Base-by-base conservation (phyloP, 1,140 invertebrate genomes). In the Coenobita brevimanus region DNA sequence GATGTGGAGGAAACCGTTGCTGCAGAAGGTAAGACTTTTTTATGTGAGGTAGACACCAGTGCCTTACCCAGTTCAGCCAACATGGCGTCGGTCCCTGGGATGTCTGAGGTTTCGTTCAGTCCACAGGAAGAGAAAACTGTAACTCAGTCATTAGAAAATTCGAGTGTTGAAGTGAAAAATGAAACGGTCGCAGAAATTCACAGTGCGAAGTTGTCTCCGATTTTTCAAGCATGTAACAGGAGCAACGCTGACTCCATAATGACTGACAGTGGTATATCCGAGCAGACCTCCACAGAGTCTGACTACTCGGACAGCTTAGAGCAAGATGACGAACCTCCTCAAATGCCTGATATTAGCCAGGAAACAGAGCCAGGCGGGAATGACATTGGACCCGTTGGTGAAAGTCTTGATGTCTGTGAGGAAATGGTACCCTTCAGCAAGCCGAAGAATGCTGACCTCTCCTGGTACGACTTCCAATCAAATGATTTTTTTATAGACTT, bases 181-280 rank as follows among this genome's bases (percentile, higher is more conserved):
- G 17, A 50, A 8, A 50, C 17, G 17, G 17, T 6, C 17, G 6
- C 46, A 50, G 46, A 17, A 50, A 6, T 8, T 8, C 6, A 50
- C 46, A 50, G 17, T 50, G 17, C 46, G 6, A 50, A 50, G 46
- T 1, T 41, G 15, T 4, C n/a, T 10, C 24, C 13, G 69, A 41
- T 27, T 33, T 46, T 71, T 36, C 33, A n/a, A 36, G 8, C 24
- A 15, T 46, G 30, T 27, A 27, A 64, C 54, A 78, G 43, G 36
- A 43, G 10, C 17, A 41, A 30, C 41, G 64, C 27, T 50, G 85
- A 87, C 30, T 80, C 85, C n/a, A 43, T 87, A 8, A 69, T 87
- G 85, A 81, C 85, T 3, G 85, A 87, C 64, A 87, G 85, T 21
- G 85, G 85, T 30, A 80, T 87, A 13, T 87, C 76, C 8, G 85